Evolutionary conservation across 2,113 vertebrate genomes (phyloP).

Genomic region (Rhynchopsitta pachyrhyncha): DNA sequence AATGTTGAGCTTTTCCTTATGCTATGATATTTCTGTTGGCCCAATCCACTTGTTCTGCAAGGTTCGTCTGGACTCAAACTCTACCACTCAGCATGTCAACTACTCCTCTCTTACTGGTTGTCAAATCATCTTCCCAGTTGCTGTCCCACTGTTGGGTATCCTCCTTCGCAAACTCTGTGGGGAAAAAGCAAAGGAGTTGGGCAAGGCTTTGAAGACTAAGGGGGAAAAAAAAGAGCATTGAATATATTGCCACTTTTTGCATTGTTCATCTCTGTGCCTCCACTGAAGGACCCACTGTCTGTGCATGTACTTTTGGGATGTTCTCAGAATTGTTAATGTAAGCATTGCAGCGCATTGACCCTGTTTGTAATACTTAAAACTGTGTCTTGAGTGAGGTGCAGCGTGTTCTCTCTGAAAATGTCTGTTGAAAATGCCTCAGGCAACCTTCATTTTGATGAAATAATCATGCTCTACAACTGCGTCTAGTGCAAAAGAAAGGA

Average conservation of each 20-base stretch:
- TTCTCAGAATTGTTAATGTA: background rate
- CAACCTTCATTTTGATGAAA: background rate
- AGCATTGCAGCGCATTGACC: background rate
- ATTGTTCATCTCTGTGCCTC: background rate
- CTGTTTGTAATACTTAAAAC: background rate
- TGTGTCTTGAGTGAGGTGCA: background rate
- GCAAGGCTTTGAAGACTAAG: background rate
- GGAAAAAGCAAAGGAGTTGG: background rate
- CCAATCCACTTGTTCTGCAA: fast-evolving
- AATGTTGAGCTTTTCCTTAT: background rate
- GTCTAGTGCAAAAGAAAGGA: background rate
- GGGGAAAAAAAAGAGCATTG: background rate
- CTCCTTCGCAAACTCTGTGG: background rate
- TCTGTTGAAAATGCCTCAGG: background rate
- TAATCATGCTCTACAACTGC: background rate
- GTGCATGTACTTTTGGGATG: background rate
- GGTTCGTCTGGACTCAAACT: background rate
- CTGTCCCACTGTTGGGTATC: background rate
- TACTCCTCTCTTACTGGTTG: background rate
- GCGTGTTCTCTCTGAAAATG: background rate
- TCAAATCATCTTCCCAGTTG: background rate
- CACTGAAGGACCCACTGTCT: background rate
- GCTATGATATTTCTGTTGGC: background rate
- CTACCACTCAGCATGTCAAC: background rate
- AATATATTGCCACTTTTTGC: background rate